A percentile compares a stretch with the other conserved stretches of the same genome.
phyloP scores from a whole-genome alignment of 2,113 vertebrate genomes.

The Phainopepla nitens region DNA sequence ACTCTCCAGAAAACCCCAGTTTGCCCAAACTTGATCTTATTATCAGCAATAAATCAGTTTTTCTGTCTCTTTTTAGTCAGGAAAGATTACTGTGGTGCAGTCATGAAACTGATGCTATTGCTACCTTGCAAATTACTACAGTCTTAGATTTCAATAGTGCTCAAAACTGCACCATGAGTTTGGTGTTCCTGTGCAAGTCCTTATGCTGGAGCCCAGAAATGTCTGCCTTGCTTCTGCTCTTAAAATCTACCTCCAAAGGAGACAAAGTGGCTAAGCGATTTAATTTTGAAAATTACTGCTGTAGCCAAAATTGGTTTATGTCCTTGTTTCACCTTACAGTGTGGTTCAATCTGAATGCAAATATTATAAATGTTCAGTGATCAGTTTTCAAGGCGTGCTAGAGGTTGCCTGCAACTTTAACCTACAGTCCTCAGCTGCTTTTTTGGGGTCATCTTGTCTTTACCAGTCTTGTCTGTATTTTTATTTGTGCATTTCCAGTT shows the following conservation, averaged over 20 bases:
- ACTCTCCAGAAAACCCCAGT: not conserved
- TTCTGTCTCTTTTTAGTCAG: not conserved
- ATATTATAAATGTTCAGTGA: not conserved
- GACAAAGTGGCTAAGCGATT: not conserved
- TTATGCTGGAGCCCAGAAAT: not conserved
- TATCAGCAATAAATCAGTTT: not conserved
- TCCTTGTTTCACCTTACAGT: not conserved
- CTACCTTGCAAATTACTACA: not conserved
- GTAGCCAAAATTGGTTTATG: not conserved
- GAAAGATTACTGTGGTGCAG: not conserved
- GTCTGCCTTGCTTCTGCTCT: not conserved
- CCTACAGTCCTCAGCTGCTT: not conserved
- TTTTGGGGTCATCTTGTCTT: not conserved
- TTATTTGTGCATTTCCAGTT: not conserved
- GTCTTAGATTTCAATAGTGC: not conserved
- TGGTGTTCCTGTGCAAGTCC: not conserved
- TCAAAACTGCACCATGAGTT: not conserved
- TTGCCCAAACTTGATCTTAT: not conserved
- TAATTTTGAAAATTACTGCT: not conserved
- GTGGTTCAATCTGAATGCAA: not conserved
- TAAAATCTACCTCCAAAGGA: not conserved
- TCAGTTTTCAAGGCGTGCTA: not conserved
- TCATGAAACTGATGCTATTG: not conserved
- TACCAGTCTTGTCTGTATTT: not conserved
- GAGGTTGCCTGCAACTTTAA: not conserved